A percentile compares a stretch with the other conserved stretches of the same genome.
These are phyloP conservation scores for Allacma fusca DNA, from an alignment of 2,888 invertebrate genomes.

Conservation along the genomic window DNA sequence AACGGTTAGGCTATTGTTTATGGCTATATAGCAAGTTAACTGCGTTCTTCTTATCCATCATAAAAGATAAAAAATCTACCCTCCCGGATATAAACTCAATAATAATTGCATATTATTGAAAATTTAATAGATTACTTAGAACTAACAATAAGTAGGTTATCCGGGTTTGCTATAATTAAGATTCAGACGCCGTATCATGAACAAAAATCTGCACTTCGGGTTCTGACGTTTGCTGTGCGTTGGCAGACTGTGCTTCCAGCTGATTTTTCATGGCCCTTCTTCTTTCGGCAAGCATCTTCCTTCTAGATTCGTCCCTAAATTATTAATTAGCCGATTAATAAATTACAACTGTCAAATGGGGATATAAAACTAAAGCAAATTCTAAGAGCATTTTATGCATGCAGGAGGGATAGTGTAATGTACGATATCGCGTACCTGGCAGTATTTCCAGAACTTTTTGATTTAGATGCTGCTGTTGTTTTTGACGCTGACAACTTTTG, in stretches of 20 bases:
- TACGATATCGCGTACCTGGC: slow-evolving; percentile 1
- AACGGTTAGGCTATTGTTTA: no score
- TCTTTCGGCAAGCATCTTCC: slow-evolving; percentile 80
- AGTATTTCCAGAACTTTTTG: slow-evolving; percentile 24
- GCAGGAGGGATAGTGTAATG: neutral
- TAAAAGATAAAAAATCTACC: no score
- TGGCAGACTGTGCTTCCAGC: slow-evolving; percentile 39
- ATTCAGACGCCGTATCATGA: no score
- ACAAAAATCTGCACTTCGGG: slow-evolving; percentile 57
- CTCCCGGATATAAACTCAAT: no score
- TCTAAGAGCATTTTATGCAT: neutral
- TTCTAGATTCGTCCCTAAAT: slow-evolving; percentile 71
- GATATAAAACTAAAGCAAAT: neutral
- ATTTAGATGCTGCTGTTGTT: no score
- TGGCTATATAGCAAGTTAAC: no score
- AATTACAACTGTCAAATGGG: no score
- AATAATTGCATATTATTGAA: no score
- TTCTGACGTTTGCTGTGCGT: slow-evolving; percentile 25
- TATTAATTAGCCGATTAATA: neutral
- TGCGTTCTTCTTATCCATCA: no score
- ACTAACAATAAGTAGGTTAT: no score
- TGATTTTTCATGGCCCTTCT: slow-evolving; percentile 69
- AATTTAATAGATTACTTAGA: no score
- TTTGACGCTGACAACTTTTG: slow-evolving; percentile 15
- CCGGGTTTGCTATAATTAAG: no score